Base-by-base conservation (phyloP, 2,113 vertebrate species). In the Isichthys henryi region DNA sequence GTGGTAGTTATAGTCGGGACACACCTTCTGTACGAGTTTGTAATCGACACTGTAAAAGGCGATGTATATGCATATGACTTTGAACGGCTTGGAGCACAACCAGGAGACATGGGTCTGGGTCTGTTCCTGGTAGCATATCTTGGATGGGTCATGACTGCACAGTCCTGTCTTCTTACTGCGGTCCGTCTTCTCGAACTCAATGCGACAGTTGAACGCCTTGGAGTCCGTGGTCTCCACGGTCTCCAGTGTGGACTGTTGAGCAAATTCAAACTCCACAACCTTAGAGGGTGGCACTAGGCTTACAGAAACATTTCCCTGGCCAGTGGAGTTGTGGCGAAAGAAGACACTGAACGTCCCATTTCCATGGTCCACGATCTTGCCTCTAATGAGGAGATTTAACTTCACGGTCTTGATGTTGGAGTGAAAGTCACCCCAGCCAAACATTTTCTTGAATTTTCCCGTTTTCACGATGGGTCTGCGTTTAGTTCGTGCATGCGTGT, bases 401-500 rank as follows among this genome's bases (percentile, higher is more conserved):
- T 99, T 99, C 88, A 99, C 97, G 74, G 98, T 99, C 95, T 99
- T 99, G 94, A 99, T 99, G 94, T 99, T 99, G 91, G 98, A 99
- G 94, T 99, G 97, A 93, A 99, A 99, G 94, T 99, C 98, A 0
- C 98, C 98, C 98, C 98, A 99, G 52, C 98, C 98, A 39, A 99
- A 99, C 98, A 99, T 99, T 93, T 99, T 99, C 95, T 99, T 99
- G 95, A 99, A 99, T 94, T 99, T 99, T 88, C 98, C 98, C 5
- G 98, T 99, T 96, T 99, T 99, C 83, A 99, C 98, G 89, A 99
- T 99, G 90, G 98, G 98, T 90, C 98, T 96, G 94, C 98, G 97
- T 92, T 99, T 99, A 97, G 98, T 98, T 97, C 98, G 97, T 96
- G 97, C 94, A 80, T 98, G 94, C 66, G 96, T 95, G 91, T 97